These are phyloP conservation scores for Mionectes olivaceus DNA, from an alignment of 2,797 vertebrate species.

Conservation along the genomic window DNA sequence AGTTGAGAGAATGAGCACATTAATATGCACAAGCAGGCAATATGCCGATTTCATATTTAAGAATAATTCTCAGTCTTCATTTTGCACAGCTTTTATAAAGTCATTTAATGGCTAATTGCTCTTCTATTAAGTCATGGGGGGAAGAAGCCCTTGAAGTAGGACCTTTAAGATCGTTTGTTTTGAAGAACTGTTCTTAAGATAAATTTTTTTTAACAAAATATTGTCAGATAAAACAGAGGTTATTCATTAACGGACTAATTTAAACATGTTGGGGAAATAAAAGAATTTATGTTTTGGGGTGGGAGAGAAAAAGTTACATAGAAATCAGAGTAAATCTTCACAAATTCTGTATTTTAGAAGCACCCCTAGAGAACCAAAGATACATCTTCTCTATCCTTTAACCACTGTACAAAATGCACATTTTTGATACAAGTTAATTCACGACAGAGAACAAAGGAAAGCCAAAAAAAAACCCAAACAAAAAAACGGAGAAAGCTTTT, in stretches of 20 bases:
- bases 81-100: slow-evolving; percentile 61
- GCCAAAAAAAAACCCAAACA: not conserved
- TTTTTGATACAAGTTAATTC: slow-evolving; percentile 29
- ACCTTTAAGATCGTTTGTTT: not conserved
- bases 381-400: not conserved
- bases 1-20: not conserved
- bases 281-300: not conserved
- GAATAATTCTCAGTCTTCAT: slow-evolving; percentile 31
- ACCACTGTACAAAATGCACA: slow-evolving; percentile 68
- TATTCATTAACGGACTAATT: not conserved
- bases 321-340: not conserved
- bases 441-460: slow-evolving; percentile 5
- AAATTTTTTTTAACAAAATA: not conserved
- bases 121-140: not conserved
- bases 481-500: slow-evolving; percentile 11
- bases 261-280: not conserved
- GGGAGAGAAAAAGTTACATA: not conserved
- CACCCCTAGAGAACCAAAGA: not conserved
- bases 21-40: not conserved
- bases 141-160: not conserved
- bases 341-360: not conserved
- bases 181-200: not conserved
- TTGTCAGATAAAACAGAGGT: not conserved
- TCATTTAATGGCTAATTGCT: not conserved
- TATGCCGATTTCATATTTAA: not conserved